Evolutionary conservation across 2,797 vertebrate species (phyloP).

Genomic region (Micropoecilia bifurca): DNA sequence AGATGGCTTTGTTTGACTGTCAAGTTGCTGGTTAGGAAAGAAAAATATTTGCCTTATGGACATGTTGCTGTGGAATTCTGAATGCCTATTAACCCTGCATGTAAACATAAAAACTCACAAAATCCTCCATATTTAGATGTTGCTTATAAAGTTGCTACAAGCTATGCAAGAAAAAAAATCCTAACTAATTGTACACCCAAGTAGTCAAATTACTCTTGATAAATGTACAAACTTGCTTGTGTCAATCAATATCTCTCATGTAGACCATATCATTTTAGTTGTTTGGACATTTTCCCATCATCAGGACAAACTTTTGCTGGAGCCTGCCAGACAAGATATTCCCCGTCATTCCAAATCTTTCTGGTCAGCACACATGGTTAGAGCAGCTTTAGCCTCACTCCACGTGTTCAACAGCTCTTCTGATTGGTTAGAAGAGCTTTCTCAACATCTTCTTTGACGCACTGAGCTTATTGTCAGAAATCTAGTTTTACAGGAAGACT

Average conservation of each 20-base stretch:
- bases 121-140: neutral
- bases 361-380: slow-evolving; percentile 47
- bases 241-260: slow-evolving; percentile 31
- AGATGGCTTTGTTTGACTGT: slow-evolving; percentile 65
- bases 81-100: slow-evolving; percentile 24
- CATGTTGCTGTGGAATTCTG: slow-evolving; percentile 38
- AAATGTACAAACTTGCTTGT: slow-evolving; percentile 9
- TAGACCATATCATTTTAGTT: slow-evolving; percentile 57
- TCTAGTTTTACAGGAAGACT: slow-evolving; percentile 41
- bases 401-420: slow-evolving; percentile 29
- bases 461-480: slow-evolving; percentile 58
- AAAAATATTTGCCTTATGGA: slow-evolving; percentile 53
- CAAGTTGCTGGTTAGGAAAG: slow-evolving; percentile 38
- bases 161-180: neutral
- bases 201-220: neutral
- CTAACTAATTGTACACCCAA: neutral
- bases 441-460: slow-evolving; percentile 61
- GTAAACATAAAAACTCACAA: neutral
- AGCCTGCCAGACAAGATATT: slow-evolving; percentile 55
- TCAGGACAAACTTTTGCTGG: slow-evolving; percentile 55
- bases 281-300: slow-evolving; percentile 52
- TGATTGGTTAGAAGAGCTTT: slow-evolving; percentile 34
- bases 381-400: slow-evolving; percentile 39
- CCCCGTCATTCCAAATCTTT: slow-evolving; percentile 49
- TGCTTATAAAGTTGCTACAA: neutral